Percentiles rank a stretch among this genome's conserved stretches.
Evolutionary conservation across 2,888 invertebrate genomes (phyloP).

Genomic region (Andrena marginata): DNA sequence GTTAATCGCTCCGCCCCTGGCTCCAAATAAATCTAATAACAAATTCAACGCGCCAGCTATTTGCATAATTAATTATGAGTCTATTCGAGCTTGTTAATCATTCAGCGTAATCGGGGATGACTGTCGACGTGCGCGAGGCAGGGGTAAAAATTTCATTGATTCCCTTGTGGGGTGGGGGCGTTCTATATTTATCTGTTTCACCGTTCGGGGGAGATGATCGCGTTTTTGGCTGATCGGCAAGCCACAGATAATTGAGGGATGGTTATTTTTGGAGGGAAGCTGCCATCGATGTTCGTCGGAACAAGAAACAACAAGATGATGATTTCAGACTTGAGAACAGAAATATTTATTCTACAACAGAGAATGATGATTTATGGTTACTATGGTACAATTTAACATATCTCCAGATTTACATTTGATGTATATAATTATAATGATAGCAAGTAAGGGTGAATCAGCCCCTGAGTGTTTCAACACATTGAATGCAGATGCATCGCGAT

Average conservation of each 20-base stretch:
- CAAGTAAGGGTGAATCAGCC: too few species aligned
- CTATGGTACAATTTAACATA: too few species aligned
- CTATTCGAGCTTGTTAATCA: constrained; percentile 52
- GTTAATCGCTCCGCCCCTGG: constrained; percentile 22
- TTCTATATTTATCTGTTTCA: neutral
- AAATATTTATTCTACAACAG: too few species aligned
- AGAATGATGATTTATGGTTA: too few species aligned
- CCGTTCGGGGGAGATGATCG: neutral
- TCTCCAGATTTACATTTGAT: too few species aligned
- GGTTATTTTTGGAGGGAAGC: neutral
- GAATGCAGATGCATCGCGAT: too few species aligned
- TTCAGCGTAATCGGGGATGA: constrained; percentile 37
- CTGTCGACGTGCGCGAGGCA: constrained; percentile 7
- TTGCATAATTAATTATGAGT: constrained; percentile 55
- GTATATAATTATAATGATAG: too few species aligned
- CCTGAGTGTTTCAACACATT: too few species aligned
- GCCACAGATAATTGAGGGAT: neutral
- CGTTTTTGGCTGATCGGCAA: neutral
- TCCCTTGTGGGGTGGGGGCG: constrained; percentile 11
- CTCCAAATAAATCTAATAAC: constrained; percentile 49
- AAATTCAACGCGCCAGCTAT: constrained; percentile 46
- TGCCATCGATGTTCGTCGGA: neutral
- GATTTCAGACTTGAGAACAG: too few species aligned
- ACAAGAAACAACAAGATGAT: too few species aligned
- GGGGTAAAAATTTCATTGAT: constrained; percentile 49